Base-by-base conservation (phyloP, 2,113 vertebrate species). In the Reinhardtius hippoglossoides region DNA sequence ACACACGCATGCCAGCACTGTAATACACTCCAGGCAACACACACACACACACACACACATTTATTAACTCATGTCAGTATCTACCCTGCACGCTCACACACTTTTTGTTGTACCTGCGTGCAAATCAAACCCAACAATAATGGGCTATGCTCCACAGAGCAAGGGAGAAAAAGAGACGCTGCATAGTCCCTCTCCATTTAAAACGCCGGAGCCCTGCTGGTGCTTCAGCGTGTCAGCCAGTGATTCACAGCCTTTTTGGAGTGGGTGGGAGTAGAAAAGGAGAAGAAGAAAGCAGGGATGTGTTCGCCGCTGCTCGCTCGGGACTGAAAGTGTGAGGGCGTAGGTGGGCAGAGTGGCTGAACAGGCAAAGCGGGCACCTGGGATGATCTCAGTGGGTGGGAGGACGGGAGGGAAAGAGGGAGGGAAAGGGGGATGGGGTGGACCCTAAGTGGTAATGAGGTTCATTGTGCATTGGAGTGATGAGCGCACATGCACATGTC, bases 321-420 rank as follows among this genome's bases (percentile, higher is more conserved):
- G 89, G 88, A 89, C 85, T 78, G 82, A n/a, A 82, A 81, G 91
- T 80, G 86, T 74, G 90, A 88, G 86, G 76, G 90, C 73, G 94
- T 95, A 92, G 92, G 94, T 85, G 93, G 88, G 90, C 79, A 67
- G 88, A 92, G 91, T 88, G 92, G 81, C 87, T 90, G 77, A 91
- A 76, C 82, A 65, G 91, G 89, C 90, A 86, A 83, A 90, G 79
- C 82, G 79, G 86, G 89, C 92, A 94, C 93, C 94, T 93, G 93
- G 92, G 92, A 92, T 81, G 92, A 91, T 91, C 88, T 88, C 80
- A 86, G 88, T 91, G 72, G 89, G 89, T 80, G 88, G 80, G 56
- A 67, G 87, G 81, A 74, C 31, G 74, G 77, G 56, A 70, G 48
- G 48, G 50, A 50, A n/a, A 9, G 77, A 71, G 82, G 78, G 9